Base-by-base conservation (phyloP, 2,797 vertebrate genomes). In the Hydrophis major region DNA sequence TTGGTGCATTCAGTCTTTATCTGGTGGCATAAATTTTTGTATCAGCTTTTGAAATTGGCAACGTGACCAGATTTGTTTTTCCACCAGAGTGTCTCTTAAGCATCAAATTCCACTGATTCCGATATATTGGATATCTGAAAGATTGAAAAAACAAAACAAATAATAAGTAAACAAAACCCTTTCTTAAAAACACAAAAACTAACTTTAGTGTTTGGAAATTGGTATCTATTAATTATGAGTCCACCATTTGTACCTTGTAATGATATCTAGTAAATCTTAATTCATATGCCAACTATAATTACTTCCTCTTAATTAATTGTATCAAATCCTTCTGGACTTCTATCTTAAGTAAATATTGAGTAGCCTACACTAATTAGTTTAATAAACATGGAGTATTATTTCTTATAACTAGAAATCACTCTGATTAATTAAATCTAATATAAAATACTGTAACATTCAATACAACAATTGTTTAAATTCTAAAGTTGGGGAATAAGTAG, bases 261-360 rank as follows among this genome's bases (percentile, higher is more conserved):
- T 98, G 97, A 97, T 97, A 97, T 98, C 98, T 98, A 98, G 98
- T 98, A 98, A 97, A 98, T 96, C 92, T 95, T 97, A 97, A 97
- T 97, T 98, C 97, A 97, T 98, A 97, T 97, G 97, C 97, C 97
- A 97, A 97, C 97, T 97, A 97, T 98, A 98, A 98, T 98, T 98
- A 98, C 97, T 97, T 97, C 96, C 95, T 97, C 95, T 96, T 98
- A 98, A 98, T 98, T 98, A 98, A 98, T 98, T 98, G 98, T 98
- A 97, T 98, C 97, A 97, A 97, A 97, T 97, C 97, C 97, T 97
- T 96, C 96, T 95, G 97, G 97, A 98, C 97, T 98, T 94, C 96
- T 98, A 98, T 98, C 97, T 98, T 97, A 97, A 97, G 97, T 98
- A 98, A 98, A 98, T 98, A 98, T 98, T 98, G 98, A 98, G 97